Conservation (phyloP, 2,888 invertebrate genomes). For the Polylopha cassiicola region DNA sequence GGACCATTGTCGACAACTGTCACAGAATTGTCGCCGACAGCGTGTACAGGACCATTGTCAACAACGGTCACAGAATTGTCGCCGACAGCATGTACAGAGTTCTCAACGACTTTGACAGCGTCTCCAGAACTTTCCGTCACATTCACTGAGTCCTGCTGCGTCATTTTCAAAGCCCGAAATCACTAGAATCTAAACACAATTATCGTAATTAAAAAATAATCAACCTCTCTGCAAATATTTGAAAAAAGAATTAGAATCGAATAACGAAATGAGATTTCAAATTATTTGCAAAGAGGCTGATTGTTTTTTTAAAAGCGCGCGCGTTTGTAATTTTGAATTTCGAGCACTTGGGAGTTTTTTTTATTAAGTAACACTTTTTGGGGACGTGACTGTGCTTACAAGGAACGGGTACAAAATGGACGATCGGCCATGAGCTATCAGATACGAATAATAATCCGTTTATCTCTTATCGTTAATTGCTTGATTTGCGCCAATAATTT, state of each 20-base stretch:
- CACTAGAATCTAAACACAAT: conserved; percentile 30
- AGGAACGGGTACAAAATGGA: conserved; percentile 52
- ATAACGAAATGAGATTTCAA: too few species aligned
- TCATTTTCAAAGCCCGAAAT: conserved; percentile 39
- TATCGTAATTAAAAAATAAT: conserved; percentile 8
- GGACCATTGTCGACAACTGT: too few species aligned
- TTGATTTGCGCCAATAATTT: conserved; percentile 39
- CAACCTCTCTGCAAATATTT: too few species aligned
- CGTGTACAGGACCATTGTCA: conserved; percentile 8
- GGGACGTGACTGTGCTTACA: conserved; percentile 33
- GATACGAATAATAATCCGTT: conserved; percentile 51
- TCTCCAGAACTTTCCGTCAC: conserved; percentile 38
- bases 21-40: conserved; percentile 16
- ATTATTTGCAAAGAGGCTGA: conserved; percentile 20
- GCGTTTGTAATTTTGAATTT: conserved; percentile 1
- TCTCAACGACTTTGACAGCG: conserved; percentile 30
- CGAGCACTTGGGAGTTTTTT: conserved; percentile 12
- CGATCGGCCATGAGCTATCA: conserved; percentile 46
- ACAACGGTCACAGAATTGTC: conserved; percentile 20
- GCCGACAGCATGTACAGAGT: conserved; percentile 19
- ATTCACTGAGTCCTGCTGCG: conserved; percentile 51
- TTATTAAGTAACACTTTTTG: conserved; percentile 24
- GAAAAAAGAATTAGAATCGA: conserved; percentile 4
- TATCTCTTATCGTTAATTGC: conserved; percentile 51
- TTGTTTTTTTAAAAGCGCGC: conserved; percentile 22